Evolutionary conservation across 1,140 invertebrate genomes (phyloP).

Genomic region (Drosophila trapezifrons): DNA sequence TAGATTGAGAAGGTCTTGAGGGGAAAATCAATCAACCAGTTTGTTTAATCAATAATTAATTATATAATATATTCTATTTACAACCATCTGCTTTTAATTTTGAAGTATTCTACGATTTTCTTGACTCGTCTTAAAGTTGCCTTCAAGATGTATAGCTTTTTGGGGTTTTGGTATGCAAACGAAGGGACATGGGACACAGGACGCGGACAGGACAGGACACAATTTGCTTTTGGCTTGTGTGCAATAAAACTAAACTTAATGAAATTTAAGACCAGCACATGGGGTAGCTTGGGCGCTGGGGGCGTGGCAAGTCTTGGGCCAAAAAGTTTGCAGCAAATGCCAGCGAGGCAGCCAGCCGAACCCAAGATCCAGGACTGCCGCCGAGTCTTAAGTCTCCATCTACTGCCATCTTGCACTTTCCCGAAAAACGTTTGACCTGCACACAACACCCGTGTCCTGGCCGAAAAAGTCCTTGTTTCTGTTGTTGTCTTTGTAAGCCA

Average conservation of each 20-base stretch:
- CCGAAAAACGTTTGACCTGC: slow-evolving; percentile 66
- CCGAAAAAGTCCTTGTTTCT: slow-evolving; percentile 27
- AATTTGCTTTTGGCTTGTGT: slow-evolving; percentile 50
- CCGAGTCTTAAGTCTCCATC: slow-evolving; percentile 17
- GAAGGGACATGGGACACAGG: slow-evolving; percentile 18
- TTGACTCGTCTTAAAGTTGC: slow-evolving; percentile 14
- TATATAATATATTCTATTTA: background rate
- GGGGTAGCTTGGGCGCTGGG: slow-evolving; percentile 6
- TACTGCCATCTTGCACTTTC: slow-evolving; percentile 14
- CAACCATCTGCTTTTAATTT: slow-evolving; percentile 8
- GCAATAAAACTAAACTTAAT: slow-evolving; percentile 79
- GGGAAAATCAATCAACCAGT: no score
- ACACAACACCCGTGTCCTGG: slow-evolving; percentile 28
- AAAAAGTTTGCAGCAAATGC: slow-evolving; percentile 60
- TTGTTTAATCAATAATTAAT: no score
- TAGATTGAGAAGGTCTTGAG: no score
- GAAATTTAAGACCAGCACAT: slow-evolving; percentile 68
- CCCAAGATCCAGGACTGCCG: slow-evolving; percentile 6
- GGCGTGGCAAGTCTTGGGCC: slow-evolving; percentile 34
- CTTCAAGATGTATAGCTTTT: slow-evolving; percentile 29
- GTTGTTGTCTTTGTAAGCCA: slow-evolving; percentile 59
- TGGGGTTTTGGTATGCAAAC: slow-evolving; percentile 17
- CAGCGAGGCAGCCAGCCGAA: slow-evolving; percentile 52
- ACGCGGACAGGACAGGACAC: slow-evolving; percentile 26
- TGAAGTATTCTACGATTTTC: background rate